These are phyloP conservation scores for Drosophila mercatorum DNA, from an alignment of 2,888 invertebrate genomes.

Conservation along the genomic window DNA sequence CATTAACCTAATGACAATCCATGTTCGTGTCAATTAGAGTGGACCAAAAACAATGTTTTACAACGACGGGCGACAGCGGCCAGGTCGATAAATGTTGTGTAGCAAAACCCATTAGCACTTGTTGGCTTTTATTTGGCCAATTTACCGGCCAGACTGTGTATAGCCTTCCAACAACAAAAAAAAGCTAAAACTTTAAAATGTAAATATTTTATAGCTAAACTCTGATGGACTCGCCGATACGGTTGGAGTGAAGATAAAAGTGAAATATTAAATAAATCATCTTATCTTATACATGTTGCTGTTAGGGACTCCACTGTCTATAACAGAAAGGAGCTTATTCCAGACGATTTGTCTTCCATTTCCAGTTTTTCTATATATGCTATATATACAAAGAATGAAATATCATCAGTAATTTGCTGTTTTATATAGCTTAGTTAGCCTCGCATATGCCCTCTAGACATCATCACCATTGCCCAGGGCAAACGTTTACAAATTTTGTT, in stretches of 20 bases:
- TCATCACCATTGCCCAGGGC: neutral
- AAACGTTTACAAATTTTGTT: slow-evolving; percentile 31
- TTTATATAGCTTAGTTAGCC: too few relatives aligned
- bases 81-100: slow-evolving; percentile 22
- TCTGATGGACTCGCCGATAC: neutral
- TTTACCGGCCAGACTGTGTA: slow-evolving; percentile 31
- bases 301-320: too few relatives aligned
- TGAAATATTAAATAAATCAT: neutral
- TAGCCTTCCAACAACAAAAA: neutral
- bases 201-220: neutral
- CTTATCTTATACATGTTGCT: too few relatives aligned
- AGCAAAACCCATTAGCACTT: slow-evolving; percentile 48
- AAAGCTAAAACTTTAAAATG: slow-evolving; percentile 9
- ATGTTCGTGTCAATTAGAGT: slow-evolving; percentile 60
- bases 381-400: too few relatives aligned
- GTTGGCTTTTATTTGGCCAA: slow-evolving; percentile 57
- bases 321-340: too few relatives aligned
- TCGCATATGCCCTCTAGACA: neutral
- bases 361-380: too few relatives aligned
- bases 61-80: slow-evolving; percentile 10
- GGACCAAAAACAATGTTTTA: slow-evolving; percentile 41
- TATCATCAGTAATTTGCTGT: too few relatives aligned
- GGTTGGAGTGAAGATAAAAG: neutral
- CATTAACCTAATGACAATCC: slow-evolving; percentile 52
- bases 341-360: too few relatives aligned